These are phyloP conservation scores for Xiphias gladius DNA, from an alignment of 2,113 vertebrate genomes.

Conservation along the genomic window DNA sequence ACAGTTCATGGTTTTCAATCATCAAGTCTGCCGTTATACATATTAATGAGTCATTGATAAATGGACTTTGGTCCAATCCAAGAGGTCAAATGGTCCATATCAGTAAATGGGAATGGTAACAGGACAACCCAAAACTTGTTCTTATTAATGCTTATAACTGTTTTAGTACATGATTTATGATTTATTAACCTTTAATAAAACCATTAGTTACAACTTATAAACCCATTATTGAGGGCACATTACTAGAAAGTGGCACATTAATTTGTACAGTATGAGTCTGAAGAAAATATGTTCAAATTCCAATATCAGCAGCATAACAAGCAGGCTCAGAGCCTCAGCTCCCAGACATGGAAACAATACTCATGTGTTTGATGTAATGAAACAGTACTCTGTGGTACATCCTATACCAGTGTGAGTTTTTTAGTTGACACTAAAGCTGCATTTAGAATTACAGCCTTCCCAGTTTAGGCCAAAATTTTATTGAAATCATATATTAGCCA, in stretches of 20 bases:
- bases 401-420: not conserved
- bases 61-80: too few relatives aligned
- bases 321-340: not conserved
- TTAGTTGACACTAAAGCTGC: not conserved
- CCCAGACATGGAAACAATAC: constrained; percentile 6
- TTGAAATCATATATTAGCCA: not conserved
- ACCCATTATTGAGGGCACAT: too few relatives aligned
- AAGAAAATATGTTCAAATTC: not conserved
- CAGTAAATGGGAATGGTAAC: too few relatives aligned
- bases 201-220: too few relatives aligned
- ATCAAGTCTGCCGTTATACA: too few relatives aligned
- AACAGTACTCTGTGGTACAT: not conserved
- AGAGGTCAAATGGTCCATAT: too few relatives aligned
- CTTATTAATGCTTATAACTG: not conserved
- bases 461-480: not conserved
- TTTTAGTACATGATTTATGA: not conserved
- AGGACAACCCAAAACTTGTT: too few relatives aligned
- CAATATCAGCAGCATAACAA: not conserved
- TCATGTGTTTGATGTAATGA: not conserved
- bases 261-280: too few relatives aligned
- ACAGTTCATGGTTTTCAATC: too few relatives aligned
- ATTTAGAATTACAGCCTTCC: not conserved
- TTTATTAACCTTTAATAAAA: too few relatives aligned
- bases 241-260: not conserved
- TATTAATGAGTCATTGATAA: too few relatives aligned